phyloP scores from a whole-genome alignment of 2,113 vertebrate species.

The Chionis minor region DNA sequence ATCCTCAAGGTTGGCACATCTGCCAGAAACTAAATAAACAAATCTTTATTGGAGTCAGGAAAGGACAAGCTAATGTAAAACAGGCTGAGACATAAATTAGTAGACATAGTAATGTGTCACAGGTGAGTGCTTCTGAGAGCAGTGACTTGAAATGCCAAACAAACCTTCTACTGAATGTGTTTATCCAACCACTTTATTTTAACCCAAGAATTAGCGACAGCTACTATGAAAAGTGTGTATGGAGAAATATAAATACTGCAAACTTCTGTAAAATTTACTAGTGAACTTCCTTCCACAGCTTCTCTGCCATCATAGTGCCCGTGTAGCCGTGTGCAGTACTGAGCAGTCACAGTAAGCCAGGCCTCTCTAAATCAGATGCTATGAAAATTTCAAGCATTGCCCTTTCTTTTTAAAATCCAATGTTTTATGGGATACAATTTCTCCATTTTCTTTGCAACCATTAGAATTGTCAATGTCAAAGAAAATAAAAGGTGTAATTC shows the following conservation, averaged over 20 bases:
- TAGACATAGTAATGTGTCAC: background rate
- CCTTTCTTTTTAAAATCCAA: background rate
- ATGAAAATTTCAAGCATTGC: background rate
- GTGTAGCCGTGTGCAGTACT: background rate
- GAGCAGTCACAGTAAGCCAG: background rate
- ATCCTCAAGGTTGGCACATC: constrained; percentile 6
- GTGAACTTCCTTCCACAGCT: background rate
- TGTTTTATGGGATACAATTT: background rate
- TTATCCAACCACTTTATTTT: background rate
- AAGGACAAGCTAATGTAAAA: constrained; percentile 33
- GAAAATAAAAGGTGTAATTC: background rate
- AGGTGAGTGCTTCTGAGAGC: constrained; percentile 1
- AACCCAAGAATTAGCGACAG: background rate
- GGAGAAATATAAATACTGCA: background rate
- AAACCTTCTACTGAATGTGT: background rate
- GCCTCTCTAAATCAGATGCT: background rate
- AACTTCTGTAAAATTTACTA: background rate
- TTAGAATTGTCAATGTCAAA: background rate
- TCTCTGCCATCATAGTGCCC: background rate
- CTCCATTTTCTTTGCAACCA: background rate
- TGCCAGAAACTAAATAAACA: constrained; percentile 39
- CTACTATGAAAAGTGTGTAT: background rate
- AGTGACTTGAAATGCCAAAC: background rate
- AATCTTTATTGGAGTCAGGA: background rate
- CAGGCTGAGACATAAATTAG: constrained; percentile 20